Evolutionary conservation across 2,888 invertebrate genomes (phyloP).

Genomic region (Rugalucina vietnamica): DNA sequence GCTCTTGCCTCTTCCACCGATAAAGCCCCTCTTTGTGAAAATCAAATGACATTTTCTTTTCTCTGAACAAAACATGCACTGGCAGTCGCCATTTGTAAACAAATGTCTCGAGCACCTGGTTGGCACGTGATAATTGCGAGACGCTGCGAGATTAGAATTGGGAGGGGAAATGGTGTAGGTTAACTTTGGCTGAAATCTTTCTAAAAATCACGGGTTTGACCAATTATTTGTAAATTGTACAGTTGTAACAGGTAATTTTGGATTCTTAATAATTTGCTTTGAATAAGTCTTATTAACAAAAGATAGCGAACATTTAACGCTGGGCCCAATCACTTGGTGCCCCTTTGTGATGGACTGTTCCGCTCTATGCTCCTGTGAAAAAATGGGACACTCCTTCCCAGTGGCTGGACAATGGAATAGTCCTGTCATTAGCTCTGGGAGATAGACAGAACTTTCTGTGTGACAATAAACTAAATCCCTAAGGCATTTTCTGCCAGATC

Average conservation of each 20-base stretch:
- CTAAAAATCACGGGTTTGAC: too few species aligned
- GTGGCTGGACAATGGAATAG: neutral
- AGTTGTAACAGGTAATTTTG: too few species aligned
- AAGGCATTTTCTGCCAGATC: too few species aligned
- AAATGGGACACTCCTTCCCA: constrained; percentile 72
- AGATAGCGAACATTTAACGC: neutral
- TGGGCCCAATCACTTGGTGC: neutral
- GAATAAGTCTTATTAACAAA: too few species aligned
- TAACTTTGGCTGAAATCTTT: neutral
- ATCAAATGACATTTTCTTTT: constrained; percentile 59
- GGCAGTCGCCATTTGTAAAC: constrained; percentile 66
- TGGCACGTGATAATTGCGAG: constrained; percentile 54
- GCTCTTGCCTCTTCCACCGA: constrained; percentile 74
- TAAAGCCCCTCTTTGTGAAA: constrained; percentile 70
- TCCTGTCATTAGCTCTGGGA: neutral
- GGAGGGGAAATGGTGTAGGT: neutral
- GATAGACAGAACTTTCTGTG: too few species aligned
- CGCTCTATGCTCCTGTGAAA: constrained; percentile 34
- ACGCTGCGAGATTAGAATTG: constrained; percentile 47
- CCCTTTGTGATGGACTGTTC: constrained; percentile 56
- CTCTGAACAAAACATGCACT: neutral
- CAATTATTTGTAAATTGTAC: too few species aligned
- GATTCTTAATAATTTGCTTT: too few species aligned
- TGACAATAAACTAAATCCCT: too few species aligned
- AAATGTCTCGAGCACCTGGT: constrained; percentile 36